Evolutionary conservation across 2,888 invertebrate genomes (phyloP).

Genomic region (Limnephilus auricula): DNA sequence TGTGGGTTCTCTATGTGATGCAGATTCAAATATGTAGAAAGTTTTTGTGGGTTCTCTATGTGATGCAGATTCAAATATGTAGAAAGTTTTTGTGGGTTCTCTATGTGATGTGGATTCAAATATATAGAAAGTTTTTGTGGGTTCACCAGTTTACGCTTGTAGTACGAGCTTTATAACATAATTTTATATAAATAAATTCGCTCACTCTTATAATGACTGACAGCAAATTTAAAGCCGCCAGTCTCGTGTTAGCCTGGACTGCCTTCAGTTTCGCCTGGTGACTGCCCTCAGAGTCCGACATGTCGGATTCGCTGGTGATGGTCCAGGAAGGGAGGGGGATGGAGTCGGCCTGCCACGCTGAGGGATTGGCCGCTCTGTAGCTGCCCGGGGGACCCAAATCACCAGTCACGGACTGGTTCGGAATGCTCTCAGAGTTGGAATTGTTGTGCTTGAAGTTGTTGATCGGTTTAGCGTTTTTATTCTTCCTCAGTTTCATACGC

Average conservation of each 20-base stretch:
- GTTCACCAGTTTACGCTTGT: too few species aligned
- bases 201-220: constrained; percentile 78
- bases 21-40: too few species aligned
- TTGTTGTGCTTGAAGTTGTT: constrained; percentile 57
- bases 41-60: too few species aligned
- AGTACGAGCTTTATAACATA: neutral
- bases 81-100: too few species aligned
- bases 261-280: constrained; percentile 75
- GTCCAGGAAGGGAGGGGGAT: constrained; percentile 69
- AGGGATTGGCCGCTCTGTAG: constrained; percentile 72
- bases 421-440: constrained; percentile 8
- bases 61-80: too few species aligned
- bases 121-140: too few species aligned
- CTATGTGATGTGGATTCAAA: too few species aligned
- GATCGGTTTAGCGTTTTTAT: constrained; percentile 57
- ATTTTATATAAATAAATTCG: constrained; percentile 31
- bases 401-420: constrained; percentile 58
- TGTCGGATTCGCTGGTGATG: constrained; percentile 83
- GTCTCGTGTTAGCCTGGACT: constrained; percentile 81
- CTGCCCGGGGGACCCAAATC: constrained; percentile 72
- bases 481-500: constrained; percentile 62
- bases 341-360: constrained; percentile 20
- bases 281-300: constrained; percentile 80
- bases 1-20: too few species aligned
- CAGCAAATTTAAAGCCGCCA: constrained; percentile 81